These are phyloP conservation scores for Nyctalus aviator DNA, from an alignment of 2,797 vertebrate species.

Conservation along the genomic window DNA sequence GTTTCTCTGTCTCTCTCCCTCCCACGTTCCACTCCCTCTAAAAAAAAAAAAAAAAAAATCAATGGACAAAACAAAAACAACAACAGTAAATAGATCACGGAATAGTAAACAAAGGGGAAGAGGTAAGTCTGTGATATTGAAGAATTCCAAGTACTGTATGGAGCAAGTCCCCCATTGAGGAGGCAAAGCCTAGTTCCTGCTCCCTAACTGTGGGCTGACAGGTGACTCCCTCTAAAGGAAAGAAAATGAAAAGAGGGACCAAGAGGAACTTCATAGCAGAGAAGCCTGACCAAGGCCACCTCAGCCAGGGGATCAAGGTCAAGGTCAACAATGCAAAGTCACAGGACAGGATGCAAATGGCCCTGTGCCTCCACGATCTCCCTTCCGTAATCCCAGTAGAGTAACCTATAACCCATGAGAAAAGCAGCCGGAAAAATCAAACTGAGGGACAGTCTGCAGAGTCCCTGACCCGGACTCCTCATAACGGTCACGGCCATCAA, in stretches of 20 bases:
- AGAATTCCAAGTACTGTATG: neutral
- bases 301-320: neutral
- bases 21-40: neutral
- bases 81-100: neutral
- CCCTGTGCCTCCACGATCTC: neutral
- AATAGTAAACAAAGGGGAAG: neutral
- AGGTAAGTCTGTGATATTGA: neutral
- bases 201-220: no score
- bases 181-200: neutral
- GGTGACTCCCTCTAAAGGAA: neutral
- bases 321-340: neutral
- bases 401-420: no score
- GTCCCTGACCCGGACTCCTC: fast-evolving
- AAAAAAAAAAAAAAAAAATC: neutral
- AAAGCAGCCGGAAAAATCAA: neutral
- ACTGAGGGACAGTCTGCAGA: fast-evolving
- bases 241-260: no score
- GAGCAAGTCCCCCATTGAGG: neutral
- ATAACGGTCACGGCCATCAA: no score
- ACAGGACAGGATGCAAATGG: fast-evolving
- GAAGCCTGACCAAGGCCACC: no score
- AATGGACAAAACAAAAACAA: neutral
- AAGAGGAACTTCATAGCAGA: neutral
- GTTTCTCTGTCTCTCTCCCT: neutral
- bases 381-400: neutral